Evolutionary conservation across 2,888 invertebrate species (phyloP).

Genomic region (Lomographa bimaculata): DNA sequence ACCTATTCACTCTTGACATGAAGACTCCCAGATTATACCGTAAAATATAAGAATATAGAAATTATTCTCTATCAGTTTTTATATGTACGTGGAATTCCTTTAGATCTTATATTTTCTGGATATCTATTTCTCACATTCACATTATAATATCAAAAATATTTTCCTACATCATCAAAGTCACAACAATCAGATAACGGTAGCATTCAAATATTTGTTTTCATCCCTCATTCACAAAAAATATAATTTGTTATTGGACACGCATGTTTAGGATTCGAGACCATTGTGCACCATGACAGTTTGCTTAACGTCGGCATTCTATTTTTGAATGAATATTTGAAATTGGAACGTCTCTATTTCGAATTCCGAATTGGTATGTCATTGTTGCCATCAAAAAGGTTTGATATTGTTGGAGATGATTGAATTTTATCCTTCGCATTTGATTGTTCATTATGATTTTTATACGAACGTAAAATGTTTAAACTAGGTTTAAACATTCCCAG

Average conservation of each 20-base stretch:
- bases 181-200: conserved; percentile 40
- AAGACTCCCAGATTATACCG: too few relatives aligned
- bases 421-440: too few relatives aligned
- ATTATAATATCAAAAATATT: too few relatives aligned
- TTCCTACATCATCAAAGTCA: conserved; percentile 33
- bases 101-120: too few relatives aligned
- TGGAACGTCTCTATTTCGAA: conserved; percentile 60
- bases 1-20: too few relatives aligned
- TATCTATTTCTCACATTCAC: too few relatives aligned
- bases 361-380: conserved; percentile 31
- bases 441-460: too few relatives aligned
- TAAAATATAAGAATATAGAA: too few relatives aligned
- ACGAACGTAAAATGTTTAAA: too few relatives aligned
- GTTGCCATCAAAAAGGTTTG: conserved; percentile 22
- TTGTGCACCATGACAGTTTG: conserved; percentile 66
- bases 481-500: too few relatives aligned
- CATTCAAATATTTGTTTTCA: conserved; percentile 46
- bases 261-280: conserved; percentile 50
- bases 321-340: conserved; percentile 55
- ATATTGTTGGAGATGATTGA: background rate
- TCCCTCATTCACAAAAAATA: conserved; percentile 44
- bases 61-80: too few relatives aligned
- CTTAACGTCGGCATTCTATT: conserved; percentile 57
- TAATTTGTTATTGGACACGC: conserved; percentile 65
- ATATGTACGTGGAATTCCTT: too few relatives aligned